phyloP scores from a whole-genome alignment of 2,113 vertebrate species.

The Manacus vitellinus region DNA sequence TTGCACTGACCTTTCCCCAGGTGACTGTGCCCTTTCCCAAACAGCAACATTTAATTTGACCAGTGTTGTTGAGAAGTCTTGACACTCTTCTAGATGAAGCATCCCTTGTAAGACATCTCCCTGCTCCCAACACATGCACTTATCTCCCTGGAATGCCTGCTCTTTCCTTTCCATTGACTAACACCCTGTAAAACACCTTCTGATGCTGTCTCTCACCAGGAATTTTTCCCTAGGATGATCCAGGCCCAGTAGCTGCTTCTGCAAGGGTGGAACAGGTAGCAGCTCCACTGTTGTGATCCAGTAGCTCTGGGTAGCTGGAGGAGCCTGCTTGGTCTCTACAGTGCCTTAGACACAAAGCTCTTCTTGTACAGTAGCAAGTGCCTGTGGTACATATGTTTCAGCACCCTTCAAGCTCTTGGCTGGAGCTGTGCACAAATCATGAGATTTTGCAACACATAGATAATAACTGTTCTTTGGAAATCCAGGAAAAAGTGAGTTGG shows the following conservation, averaged over 20 bases:
- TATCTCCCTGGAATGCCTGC: not conserved
- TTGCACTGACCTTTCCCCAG: not conserved
- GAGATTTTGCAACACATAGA: not conserved
- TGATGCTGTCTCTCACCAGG: not conserved
- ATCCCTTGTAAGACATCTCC: accelerated
- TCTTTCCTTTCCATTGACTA: not conserved
- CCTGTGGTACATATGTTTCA: not conserved
- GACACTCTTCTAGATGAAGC: not conserved
- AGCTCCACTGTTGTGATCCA: not conserved
- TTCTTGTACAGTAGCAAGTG: not conserved
- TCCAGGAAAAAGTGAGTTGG: not conserved
- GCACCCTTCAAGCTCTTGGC: not conserved
- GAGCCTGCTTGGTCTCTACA: not conserved
- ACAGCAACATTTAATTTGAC: not conserved
- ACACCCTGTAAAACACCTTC: not conserved
- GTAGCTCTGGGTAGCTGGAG: not conserved
- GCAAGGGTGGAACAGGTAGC: not conserved
- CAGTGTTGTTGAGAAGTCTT: not conserved
- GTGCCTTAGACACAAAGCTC: not conserved
- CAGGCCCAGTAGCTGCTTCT: not conserved
- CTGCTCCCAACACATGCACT: not conserved
- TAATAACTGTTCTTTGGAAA: not conserved
- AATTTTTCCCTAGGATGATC: not conserved
- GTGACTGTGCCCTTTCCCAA: not conserved
- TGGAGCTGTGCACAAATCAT: not conserved